A percentile compares a stretch with the other conserved stretches of the same genome.
These are phyloP conservation scores for Pyrgilauda ruficollis DNA, from an alignment of 2,113 vertebrate species.

Conservation along the genomic window DNA sequence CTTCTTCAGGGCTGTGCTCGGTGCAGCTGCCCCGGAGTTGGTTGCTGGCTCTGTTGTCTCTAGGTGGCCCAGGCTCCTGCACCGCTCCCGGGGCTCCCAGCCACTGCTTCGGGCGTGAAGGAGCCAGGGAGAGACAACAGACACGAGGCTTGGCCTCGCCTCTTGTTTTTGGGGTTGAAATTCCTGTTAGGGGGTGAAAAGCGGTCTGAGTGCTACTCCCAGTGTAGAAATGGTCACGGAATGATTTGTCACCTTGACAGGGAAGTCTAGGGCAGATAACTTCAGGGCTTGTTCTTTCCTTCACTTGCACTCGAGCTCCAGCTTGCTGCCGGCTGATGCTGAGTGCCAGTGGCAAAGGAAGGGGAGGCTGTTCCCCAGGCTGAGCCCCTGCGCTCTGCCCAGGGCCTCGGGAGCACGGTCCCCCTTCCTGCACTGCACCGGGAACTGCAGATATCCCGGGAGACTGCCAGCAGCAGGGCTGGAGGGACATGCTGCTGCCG, in stretches of 20 bases:
- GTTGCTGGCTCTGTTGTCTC: neutral
- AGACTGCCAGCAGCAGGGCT: neutral
- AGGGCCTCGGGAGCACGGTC: accelerated
- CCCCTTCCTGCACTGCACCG: accelerated
- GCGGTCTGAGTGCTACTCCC: neutral
- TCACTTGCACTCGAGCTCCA: neutral
- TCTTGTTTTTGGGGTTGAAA: neutral
- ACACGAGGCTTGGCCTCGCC: neutral
- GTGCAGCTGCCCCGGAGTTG: neutral
- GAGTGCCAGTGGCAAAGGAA: neutral
- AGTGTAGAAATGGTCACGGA: neutral
- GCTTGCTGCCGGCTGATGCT: accelerated
- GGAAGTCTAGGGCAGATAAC: neutral
- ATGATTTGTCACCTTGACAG: neutral
- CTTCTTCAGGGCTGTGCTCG: neutral
- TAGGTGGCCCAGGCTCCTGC: neutral
- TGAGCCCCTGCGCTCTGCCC: neutral
- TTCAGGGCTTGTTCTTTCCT: neutral
- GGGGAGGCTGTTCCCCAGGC: neutral
- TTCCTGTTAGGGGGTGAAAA: neutral
- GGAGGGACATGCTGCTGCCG: neutral
- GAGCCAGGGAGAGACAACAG: neutral
- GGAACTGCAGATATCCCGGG: neutral
- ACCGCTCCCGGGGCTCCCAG: neutral
- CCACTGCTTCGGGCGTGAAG: accelerated